Evolutionary conservation across 2,797 vertebrate genomes (phyloP).

Genomic region (Mus caroli): DNA sequence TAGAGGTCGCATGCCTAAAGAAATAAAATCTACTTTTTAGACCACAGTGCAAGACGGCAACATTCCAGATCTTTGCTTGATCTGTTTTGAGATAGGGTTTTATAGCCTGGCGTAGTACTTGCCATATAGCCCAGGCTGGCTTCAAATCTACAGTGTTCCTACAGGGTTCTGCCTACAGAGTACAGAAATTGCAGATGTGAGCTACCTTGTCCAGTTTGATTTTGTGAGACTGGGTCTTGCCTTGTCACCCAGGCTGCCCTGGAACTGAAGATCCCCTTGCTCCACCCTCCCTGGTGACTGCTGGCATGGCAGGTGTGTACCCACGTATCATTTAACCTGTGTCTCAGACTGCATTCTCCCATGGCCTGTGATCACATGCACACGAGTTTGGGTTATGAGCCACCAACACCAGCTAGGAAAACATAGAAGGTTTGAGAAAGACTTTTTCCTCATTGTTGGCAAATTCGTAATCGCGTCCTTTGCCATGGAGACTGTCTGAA

Average conservation of each 20-base stretch:
- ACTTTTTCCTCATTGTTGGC: background rate
- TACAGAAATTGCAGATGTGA: background rate
- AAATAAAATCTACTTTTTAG: conserved; percentile 17
- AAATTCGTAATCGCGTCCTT: background rate
- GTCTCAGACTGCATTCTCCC: background rate
- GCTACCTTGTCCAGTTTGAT: background rate
- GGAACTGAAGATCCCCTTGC: background rate
- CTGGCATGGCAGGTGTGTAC: background rate
- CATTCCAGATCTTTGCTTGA: background rate
- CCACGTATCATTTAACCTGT: background rate
- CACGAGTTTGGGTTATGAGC: conserved; percentile 5
- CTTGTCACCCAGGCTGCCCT: background rate
- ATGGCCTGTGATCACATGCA: background rate
- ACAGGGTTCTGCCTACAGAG: background rate
- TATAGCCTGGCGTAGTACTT: background rate
- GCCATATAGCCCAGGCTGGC: background rate
- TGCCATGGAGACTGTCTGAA: background rate
- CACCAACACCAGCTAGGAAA: background rate
- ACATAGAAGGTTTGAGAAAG: background rate
- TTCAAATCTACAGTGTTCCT: background rate
- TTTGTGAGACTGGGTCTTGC: background rate
- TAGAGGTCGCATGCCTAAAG: background rate
- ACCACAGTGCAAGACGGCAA: background rate
- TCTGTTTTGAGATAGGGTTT: background rate
- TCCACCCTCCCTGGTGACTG: too few relatives aligned